Base-by-base conservation (phyloP, 2,797 vertebrate species). In the Clarias laeviceps region DNA sequence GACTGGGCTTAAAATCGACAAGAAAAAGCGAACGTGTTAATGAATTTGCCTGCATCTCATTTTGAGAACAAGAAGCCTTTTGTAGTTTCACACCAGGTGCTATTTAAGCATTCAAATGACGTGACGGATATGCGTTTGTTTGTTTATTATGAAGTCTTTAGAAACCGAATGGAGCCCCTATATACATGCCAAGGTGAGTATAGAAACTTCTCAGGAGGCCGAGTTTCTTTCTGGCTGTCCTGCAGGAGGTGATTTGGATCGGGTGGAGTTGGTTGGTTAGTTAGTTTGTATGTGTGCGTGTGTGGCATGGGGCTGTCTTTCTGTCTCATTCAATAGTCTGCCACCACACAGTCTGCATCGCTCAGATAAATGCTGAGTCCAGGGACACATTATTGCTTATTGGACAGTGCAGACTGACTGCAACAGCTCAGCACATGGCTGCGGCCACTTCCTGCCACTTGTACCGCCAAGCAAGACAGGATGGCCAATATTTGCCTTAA, bases 311-410 rank as follows among this genome's bases (percentile, higher is more conserved):
- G 62, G 56, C 92, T 81, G 90, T 91, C 92, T 94, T 93, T 94
- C 92, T 95, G 90, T 92, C 92, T 94, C 93, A 94, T 92, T 95
- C 95, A 94, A 94, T 95, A 95, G 93, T 94, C 94, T 95, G 94
- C 94, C 94, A 94, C 95, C 93, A 86, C 92, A 90, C 85, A 95
- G 95, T 95, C 94, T 95, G 92, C 92, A 94, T 93, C 93, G 94
- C 93, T 95, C 93, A 93, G 94, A 95, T 93, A 93, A 95, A 93
- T 93, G 91, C 87, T 91, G 93, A 94, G 93, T 94, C 94, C 93
- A 90, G 94, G 94, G 94, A 94, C 93, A 94, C 91, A 92, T 95
- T 95, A 95, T 95, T 95, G 95, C 95, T 96, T 95, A 94, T 95
- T 95, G 95, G 94, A 95, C 93, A 91, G 93, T 91, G 92, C 91